Base-by-base conservation (phyloP, 2,888 invertebrate species). In the Callinectes sapidus region DNA sequence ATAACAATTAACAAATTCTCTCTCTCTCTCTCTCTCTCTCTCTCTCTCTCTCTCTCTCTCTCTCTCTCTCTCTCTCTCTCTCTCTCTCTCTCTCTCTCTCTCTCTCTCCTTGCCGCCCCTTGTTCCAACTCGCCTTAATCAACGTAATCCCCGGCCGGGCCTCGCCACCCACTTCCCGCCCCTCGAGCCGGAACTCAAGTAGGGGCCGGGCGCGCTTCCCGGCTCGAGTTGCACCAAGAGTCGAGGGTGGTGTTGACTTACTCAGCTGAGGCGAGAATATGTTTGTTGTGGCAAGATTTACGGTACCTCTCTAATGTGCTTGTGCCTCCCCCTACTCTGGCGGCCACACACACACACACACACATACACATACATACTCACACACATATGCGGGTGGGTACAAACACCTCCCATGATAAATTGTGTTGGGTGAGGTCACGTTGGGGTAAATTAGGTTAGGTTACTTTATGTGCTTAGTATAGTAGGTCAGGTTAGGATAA, bases 271-370 rank as follows among this genome's bases (percentile, higher is more conserved):
- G 81, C 81, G 81, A 23, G 81, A 81, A 81, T 81, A 81, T 81
- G 81, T 81, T 81, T 81, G 81, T 81, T 81, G 81, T 81, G 81
- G 81, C 81, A 81, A 81, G 81, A 81, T 81, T 81, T 81, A 81
- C 81, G 71, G 71, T 18, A 81, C 81, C 16, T 8, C 32, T 35
- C 81, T 81, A 35, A 81, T 35, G 35, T 81, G 35, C 81, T 71
- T 71, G 71, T 28, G 28, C 23, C 71, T 71, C 71, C 35, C 81
- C 81, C 35, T 81, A 81, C 81, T 0, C 16, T 35, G 16, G 13
- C 81, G 2, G 16, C 35, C 81, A 81, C 81, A 32, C 18, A 14
- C 35, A 32, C 35, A 32, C 35, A 32, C 35, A 10, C 81, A 16
- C 81, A 81, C 35, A 81, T 35, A 32, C 16, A 81, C 81, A 81